These are phyloP conservation scores for Ceratitis capitata DNA, from an alignment of 1,140 invertebrate species.

Conservation along the genomic window DNA sequence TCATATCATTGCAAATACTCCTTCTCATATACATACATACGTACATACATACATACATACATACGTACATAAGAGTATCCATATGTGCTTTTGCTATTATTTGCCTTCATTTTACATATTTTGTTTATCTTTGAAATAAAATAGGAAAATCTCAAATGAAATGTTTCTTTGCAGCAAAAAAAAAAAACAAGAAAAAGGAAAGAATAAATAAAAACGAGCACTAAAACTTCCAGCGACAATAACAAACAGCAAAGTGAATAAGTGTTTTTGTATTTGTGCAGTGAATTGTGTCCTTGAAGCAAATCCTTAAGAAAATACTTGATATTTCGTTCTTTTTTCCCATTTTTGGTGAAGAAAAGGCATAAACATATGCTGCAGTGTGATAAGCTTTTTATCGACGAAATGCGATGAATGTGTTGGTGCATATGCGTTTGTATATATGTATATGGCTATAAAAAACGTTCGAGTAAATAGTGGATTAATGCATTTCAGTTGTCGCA, in stretches of 20 bases:
- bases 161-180: not conserved
- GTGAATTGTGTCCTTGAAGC: not conserved
- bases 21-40: not conserved
- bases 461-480: not conserved
- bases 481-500: not conserved
- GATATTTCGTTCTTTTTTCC: not conserved
- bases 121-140: not conserved
- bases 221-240: not conserved
- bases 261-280: not conserved
- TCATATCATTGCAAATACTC: too few relatives aligned
- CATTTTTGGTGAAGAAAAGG: not conserved
- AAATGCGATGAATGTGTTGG: too few relatives aligned
- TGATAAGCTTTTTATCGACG: not conserved
- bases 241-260: not conserved
- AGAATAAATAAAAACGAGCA: not conserved
- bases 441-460: too few relatives aligned
- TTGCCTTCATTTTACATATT: not conserved
- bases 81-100: not conserved
- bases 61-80: not conserved
- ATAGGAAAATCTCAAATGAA: not conserved
- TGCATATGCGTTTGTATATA: too few relatives aligned
- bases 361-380: not conserved
- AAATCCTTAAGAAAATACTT: too few relatives aligned
- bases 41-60: not conserved
- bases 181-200: not conserved